Evolutionary conservation across 1,140 invertebrate species (phyloP), one percentile per base, ranked within the genome.

Genomic region (Pogonus chalceus): DNA sequence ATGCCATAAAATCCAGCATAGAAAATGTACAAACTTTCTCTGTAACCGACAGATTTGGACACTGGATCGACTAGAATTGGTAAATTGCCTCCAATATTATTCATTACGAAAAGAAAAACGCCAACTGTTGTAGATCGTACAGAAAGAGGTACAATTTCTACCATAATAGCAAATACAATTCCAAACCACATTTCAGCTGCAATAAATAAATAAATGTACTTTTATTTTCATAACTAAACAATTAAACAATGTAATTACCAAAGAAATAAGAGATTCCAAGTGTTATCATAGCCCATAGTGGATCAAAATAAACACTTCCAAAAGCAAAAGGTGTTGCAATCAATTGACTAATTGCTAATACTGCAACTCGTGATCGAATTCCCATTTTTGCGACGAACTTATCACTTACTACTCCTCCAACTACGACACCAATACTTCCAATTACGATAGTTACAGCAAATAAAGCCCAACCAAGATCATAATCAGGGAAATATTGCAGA

Each of bases 121-220:
- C 88, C 90, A 2, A 93, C 82, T 1, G 86, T 85, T 2, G 88
- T 90, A 10, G 89, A 91, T 31, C 89, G 75, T 4, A 91, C 78
- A 1, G 82, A 79, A 14, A 88, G 55, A 1, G 89, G 88, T 7
- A 92, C 88, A 55, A 92, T 87, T 72, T 92, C 90, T 1, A 93
- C 87, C 2, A 93, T 75, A 59, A 92, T 86, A 14, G 89, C 88
- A 64, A 92, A 92, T 2, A 92, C 80, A 55, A 93, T 91, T 43
- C 89, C 89, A 66, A 92, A 92, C 89, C 89, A 92, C 87, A 91
- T 92, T 73, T 93, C 89, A 66, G 89, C 88, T 87, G 70, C n/a
- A n/a, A n/a, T 0, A 76, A 76, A 64, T 49, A 65, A 64, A 55
- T 58, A 53, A 57, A 60, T 59, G 53, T 43, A 55, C 2, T 43